Evolutionary conservation across 2,113 vertebrate genomes (phyloP), one percentile per base, ranked within the genome.

Genomic region (Vulpes vulpes): DNA sequence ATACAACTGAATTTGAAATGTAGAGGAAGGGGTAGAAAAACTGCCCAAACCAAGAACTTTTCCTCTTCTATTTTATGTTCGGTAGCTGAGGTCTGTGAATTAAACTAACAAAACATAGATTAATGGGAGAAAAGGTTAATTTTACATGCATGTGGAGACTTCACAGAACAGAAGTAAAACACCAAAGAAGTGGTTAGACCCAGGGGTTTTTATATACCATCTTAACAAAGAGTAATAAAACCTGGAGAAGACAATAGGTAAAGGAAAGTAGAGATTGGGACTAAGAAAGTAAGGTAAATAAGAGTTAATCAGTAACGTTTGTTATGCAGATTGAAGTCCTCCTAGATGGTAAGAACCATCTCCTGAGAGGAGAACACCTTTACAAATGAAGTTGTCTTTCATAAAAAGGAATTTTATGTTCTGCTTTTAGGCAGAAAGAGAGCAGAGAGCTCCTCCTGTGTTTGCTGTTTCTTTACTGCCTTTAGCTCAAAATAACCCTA

Each of bases 1-100:
- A 69, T 38, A 22, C n/a, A 88, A 5, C 5, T 7, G 7, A 19
- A 4, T 62, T 92, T 78, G 27, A 67, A 87, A 57, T 57, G 3
- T 49, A 73, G 17, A 3, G 49, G 49, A 60, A 49, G 11, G 16
- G 16, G 12, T 11, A 0, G 3, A 16, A n/a, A 22, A 14, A 6
- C 11, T 0, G 10, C 23, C 10, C 10, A 11, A 79, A 78, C 1
- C 20, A 49, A 51, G 57, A 19, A 20, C 19, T 14, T 74, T 65
- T 67, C 60, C 19, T 93, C 6, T 79, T 25, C 27, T 38, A 64
- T 43, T 35, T 49, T 67, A 3, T 64, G 60, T 79, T 69, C 60
- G 20, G 35, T 69, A 4, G 9, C 62, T 88, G 51, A 35, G 35
- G 62, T 69, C 15, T 67, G 62, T 51, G 62, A 79, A 79, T 87